Evolutionary conservation across 1,140 invertebrate species (phyloP), one percentile per base, ranked within the genome.

Genomic region (Brachionus plicatilis): DNA sequence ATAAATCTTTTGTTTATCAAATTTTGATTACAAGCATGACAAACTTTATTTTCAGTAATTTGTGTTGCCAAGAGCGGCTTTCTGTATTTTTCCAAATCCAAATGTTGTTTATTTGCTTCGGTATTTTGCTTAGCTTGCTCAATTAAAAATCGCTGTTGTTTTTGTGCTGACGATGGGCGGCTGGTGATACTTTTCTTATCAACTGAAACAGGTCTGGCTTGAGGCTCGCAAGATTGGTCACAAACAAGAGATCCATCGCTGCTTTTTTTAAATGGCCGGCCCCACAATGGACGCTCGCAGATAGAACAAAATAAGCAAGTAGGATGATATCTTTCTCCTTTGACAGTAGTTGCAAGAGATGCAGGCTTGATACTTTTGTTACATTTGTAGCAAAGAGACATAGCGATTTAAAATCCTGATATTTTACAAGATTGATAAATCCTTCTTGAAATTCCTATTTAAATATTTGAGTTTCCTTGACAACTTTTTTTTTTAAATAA

Each of bases 371-470:
- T 80, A 53, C 76, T 80, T 53, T 65, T 56, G 3, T 80, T 80
- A 27, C 76, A 80, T 43, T 53, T 80, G 53, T 56, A 80, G 20
- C 76, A 80, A 12, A 80, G 14, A 14, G 76, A 80, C 76, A 80
- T 80, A 5, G 45, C 50, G 24, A 9, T n/a, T 37, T 17, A 60
- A n/a, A 37, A 72, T 72, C 24, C 11, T 70, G n/a, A 37, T 37
- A 70, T 20, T 47, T 14, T 29, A 3, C 1, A 24, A 56, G 0
- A 76, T 37, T 29, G 14, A 50, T 33, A 24, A 50, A 27, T 56
- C 14, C 27, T 12, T 56, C 14, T 53, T n/a, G 53, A 79, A 53
- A 37, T 37, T 37, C 7, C 9, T 12, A 33, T 79, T 9, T 47
- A 53, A 50, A 47, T 79, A 29, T 56, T 47, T 11, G 14, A 79